These are phyloP conservation scores for Lanistes nyassanus DNA, from an alignment of 1,140 invertebrate genomes.

Conservation along the genomic window DNA sequence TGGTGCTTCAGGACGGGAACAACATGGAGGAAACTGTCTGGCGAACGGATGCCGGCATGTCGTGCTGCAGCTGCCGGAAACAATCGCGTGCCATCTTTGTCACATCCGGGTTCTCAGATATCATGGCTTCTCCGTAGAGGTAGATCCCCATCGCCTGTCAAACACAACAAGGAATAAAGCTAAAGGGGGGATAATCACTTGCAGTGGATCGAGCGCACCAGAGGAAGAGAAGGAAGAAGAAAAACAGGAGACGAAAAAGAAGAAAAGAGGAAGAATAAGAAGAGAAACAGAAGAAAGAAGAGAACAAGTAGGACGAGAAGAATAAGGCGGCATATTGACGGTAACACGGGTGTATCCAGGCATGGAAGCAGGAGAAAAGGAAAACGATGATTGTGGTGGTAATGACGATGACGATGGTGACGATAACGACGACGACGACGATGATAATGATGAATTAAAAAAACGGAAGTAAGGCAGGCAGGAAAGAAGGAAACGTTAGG, in stretches of 20 bases:
- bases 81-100: conserved; percentile 31
- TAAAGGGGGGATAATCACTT: not conserved
- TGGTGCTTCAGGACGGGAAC: conserved; percentile 20
- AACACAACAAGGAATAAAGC: not conserved
- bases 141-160: conserved; percentile 46
- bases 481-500: too few relatives aligned
- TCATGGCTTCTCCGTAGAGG: conserved; percentile 44
- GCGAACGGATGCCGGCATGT: conserved; percentile 39
- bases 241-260: not conserved
- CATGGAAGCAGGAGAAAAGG: not conserved
- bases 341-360: not conserved
- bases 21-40: conserved; percentile 40
- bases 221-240: not conserved
- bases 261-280: not conserved
- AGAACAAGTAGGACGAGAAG: not conserved
- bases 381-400: conserved; percentile 1
- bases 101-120: conserved; percentile 30
- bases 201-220: not conserved
- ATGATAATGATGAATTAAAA: not conserved
- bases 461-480: not conserved
- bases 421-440: not conserved
- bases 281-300: not conserved
- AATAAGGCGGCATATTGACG: not conserved
- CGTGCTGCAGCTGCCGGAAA: conserved; percentile 31
- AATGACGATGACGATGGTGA: not conserved